Base-by-base conservation (phyloP, 92 coral and sea anemone genomes). In the Plumapathes pennacea region DNA sequence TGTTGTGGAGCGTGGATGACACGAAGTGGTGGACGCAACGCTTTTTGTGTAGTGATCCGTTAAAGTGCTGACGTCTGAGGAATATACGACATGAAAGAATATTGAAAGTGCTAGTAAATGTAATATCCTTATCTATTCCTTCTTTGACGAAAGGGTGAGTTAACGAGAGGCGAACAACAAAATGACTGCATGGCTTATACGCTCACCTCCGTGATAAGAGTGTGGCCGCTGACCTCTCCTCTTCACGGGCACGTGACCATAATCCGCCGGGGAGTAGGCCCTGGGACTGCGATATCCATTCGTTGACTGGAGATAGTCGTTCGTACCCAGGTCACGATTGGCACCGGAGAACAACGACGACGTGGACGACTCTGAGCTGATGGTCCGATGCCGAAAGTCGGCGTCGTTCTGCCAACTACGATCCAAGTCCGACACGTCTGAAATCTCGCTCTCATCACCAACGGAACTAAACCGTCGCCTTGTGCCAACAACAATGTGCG, bases 131-230 rank as follows among this genome's bases (percentile, higher is more conserved):
- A n/a, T n/a, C n/a, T n/a, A n/a, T n/a, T n/a, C n/a, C n/a, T n/a
- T n/a, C n/a, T n/a, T n/a, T n/a, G n/a, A n/a, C n/a, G n/a, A n/a
- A n/a, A n/a, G n/a, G n/a, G n/a, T n/a, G n/a, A n/a, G n/a, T n/a
- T n/a, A n/a, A n/a, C n/a, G n/a, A n/a, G n/a, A n/a, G n/a, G n/a
- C n/a, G n/a, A n/a, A n/a, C n/a, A n/a, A n/a, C n/a, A n/a, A n/a
- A n/a, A n/a, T n/a, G n/a, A n/a, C n/a, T n/a, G n/a, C n/a, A 21
- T 46, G 25, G 8, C 8, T 10, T 46, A 8, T 8, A 21, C 8
- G 8, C 15, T 56, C 77, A 87, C 95, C 95, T 64, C 76, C 70
- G 45, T 69, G 74, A 81, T 57, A 66, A 2, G 89, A 82, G 55
- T 82, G 85, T 9, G 89, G 77, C 59, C 85, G 58, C 18, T n/a